These are phyloP conservation scores for Teleogryllus oceanicus DNA, from an alignment of 2,888 invertebrate species.

Conservation along the genomic window DNA sequence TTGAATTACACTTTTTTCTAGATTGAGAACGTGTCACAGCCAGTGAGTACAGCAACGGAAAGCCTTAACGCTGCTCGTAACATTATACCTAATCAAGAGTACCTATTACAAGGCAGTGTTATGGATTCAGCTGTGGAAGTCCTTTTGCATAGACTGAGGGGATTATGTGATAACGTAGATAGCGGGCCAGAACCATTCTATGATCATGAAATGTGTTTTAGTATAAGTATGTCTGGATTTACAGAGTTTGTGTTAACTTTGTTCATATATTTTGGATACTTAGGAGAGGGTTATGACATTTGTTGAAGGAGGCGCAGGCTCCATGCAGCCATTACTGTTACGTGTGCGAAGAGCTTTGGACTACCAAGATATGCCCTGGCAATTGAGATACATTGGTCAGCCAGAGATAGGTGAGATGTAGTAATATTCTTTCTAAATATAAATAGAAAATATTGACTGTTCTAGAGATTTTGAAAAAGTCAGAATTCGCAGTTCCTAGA, in stretches of 20 bases:
- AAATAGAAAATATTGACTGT: too few relatives aligned
- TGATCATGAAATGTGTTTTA: constrained; percentile 90
- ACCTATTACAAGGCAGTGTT: constrained; percentile 89
- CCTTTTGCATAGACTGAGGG: constrained; percentile 80
- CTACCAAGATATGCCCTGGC: constrained; percentile 80
- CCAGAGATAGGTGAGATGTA: constrained; percentile 64
- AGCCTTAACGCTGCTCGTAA: constrained; percentile 75
- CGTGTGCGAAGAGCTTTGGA: constrained; percentile 81
- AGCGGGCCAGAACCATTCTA: constrained; percentile 86
- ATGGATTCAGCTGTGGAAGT: constrained; percentile 88
- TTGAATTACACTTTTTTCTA: neutral
- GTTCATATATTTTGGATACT: neutral
- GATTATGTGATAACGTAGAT: constrained; percentile 90
- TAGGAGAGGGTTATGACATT: neutral
- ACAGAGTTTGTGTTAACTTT: neutral
- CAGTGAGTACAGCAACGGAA: constrained; percentile 67
- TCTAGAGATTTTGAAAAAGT: too few relatives aligned
- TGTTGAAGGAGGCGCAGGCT: constrained; percentile 32
- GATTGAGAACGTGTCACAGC: constrained; percentile 41
- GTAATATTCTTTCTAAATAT: too few relatives aligned
- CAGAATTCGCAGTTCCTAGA: too few relatives aligned
- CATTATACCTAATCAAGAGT: constrained; percentile 90
- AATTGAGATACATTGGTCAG: constrained; percentile 87
- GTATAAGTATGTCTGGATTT: constrained; percentile 55
- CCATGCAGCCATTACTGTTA: constrained; percentile 50